Conservation (phyloP, 2,797 vertebrate genomes). For the Tenualosa ilisha region DNA sequence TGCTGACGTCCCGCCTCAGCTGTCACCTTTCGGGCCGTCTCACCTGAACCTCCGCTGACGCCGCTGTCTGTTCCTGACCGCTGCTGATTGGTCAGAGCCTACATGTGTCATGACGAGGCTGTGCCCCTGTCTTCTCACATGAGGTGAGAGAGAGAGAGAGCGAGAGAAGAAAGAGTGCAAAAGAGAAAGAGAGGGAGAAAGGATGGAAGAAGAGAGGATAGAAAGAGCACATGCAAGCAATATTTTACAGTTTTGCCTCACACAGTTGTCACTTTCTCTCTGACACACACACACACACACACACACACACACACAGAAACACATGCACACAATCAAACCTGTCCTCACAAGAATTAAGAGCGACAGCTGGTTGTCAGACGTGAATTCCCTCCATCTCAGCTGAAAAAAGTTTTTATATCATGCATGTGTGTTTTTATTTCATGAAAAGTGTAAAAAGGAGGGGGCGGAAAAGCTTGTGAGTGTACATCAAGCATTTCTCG, state of each 20-base stretch:
- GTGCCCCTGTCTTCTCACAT: constrained; percentile 37
- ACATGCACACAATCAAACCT: constrained; percentile 48
- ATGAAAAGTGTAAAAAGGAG: constrained; percentile 34
- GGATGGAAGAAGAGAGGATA: background rate
- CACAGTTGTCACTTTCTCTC: background rate
- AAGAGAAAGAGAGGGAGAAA: background rate
- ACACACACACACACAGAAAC: no score
- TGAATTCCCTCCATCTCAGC: constrained; percentile 50
- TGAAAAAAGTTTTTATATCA: constrained; percentile 54
- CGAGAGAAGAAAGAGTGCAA: background rate
- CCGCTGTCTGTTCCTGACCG: constrained; percentile 6
- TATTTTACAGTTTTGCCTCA: constrained; percentile 3
- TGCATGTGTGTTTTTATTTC: constrained; percentile 55
- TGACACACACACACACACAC: background rate
- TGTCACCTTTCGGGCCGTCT: constrained; percentile 47
- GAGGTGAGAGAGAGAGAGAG: constrained; percentile 20
- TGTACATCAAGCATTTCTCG: background rate
- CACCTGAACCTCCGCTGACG: constrained; percentile 58
- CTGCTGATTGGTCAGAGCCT: constrained; percentile 33
- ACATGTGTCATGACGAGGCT: constrained; percentile 38
- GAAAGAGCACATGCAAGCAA: constrained; percentile 13
- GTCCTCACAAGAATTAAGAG: constrained; percentile 69
- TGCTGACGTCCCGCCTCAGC: constrained; percentile 57
- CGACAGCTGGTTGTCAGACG: constrained; percentile 74
- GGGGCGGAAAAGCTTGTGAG: constrained; percentile 12